Evolutionary conservation across 2,797 vertebrate genomes (phyloP).

Genomic region (Darevskia nairensis): DNA sequence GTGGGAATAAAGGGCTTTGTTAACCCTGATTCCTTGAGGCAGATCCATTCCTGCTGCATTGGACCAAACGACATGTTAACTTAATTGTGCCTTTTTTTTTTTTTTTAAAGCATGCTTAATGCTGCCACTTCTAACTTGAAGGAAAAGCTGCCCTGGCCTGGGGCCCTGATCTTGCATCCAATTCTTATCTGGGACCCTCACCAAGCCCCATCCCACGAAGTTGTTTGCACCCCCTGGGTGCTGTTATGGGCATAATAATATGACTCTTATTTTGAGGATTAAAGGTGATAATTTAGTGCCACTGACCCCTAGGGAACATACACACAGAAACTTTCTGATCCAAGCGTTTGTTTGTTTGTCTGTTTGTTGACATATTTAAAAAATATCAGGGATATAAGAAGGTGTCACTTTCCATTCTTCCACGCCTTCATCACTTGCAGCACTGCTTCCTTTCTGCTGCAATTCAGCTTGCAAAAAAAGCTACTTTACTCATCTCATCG

Average conservation of each 20-base stretch:
- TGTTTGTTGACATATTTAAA: no score
- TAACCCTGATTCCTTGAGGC: neutral
- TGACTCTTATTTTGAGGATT: neutral
- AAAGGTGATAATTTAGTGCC: neutral
- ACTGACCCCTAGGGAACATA: neutral
- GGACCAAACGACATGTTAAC: neutral
- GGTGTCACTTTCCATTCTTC: no score
- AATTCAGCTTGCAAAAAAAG: no score
- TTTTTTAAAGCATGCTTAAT: neutral
- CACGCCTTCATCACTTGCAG: no score
- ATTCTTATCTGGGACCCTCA: neutral
- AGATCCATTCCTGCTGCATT: neutral
- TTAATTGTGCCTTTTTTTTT: neutral
- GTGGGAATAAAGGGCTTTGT: neutral
- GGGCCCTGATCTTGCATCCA: neutral
- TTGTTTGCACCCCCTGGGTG: neutral
- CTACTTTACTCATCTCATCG: no score
- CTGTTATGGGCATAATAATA: neutral
- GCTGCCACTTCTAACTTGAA: neutral
- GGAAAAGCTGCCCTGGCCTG: neutral
- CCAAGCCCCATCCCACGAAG: neutral
- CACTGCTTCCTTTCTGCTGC: no score
- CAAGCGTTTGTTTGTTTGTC: no score
- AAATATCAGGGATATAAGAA: no score
- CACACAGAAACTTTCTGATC: no score